These are phyloP conservation scores for Horisme vitalbata DNA, from an alignment of 2,888 invertebrate genomes.

Conservation along the genomic window DNA sequence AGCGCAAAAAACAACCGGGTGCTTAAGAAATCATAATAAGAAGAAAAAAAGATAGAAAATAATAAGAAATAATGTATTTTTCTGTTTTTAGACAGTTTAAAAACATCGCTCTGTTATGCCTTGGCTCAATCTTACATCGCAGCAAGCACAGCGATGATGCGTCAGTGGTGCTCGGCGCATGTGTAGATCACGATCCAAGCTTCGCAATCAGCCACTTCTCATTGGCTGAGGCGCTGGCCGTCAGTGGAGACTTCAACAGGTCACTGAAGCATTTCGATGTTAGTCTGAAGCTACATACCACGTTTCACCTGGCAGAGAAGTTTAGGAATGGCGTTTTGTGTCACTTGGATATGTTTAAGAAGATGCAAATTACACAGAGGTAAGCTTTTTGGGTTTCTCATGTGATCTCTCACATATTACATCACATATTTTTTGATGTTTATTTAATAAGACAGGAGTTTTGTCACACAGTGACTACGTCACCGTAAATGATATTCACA, in stretches of 20 bases:
- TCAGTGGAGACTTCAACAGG: slow-evolving; percentile 87
- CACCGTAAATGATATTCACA: too few relatives aligned
- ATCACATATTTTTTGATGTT: too few relatives aligned
- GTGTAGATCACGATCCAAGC: slow-evolving; percentile 87
- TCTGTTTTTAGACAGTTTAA: slow-evolving; percentile 83
- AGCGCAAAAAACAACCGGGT: too few relatives aligned
- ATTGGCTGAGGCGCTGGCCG: slow-evolving; percentile 88
- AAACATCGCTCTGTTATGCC: slow-evolving; percentile 87
- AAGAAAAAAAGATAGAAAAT: too few relatives aligned
- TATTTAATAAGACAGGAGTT: too few relatives aligned
- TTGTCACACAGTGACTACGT: too few relatives aligned
- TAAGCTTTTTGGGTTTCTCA: slow-evolving; percentile 59
- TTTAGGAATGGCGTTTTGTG: slow-evolving; percentile 87
- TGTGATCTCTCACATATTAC: too few relatives aligned
- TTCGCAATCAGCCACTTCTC: slow-evolving; percentile 85
- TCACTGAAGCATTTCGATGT: slow-evolving; percentile 84
- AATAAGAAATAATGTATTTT: too few relatives aligned
- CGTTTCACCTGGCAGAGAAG: slow-evolving; percentile 83
- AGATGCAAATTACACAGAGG: slow-evolving; percentile 85
- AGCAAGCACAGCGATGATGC: slow-evolving; percentile 87
- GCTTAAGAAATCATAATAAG: too few relatives aligned
- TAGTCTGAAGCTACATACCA: slow-evolving; percentile 85
- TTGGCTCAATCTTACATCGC: slow-evolving; percentile 89
- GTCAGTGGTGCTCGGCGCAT: slow-evolving; percentile 86
- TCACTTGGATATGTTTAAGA: slow-evolving; percentile 84